A percentile compares a stretch with the other conserved stretches of the same genome.
Evolutionary conservation across 2,113 vertebrate species (phyloP).

Genomic region (Corvus cornix): DNA sequence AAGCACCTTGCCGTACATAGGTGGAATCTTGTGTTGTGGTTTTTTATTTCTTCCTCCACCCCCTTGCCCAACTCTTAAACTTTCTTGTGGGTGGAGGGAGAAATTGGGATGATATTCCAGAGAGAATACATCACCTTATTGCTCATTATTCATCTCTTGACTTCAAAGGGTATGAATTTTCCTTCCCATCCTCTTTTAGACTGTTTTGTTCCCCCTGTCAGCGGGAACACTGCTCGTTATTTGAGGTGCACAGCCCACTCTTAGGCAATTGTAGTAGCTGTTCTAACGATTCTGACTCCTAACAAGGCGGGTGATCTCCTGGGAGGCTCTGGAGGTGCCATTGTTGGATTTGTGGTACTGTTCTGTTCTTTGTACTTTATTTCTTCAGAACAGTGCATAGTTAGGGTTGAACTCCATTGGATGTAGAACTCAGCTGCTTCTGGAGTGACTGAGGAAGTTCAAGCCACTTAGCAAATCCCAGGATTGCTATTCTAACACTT

Average conservation of each 20-base stretch:
- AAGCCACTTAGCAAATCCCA: not conserved
- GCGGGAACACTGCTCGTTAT: not conserved
- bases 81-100: not conserved
- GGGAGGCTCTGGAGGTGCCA: not conserved
- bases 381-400: not conserved
- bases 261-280: not conserved
- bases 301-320: not conserved
- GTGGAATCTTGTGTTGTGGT: not conserved
- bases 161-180: constrained; percentile 3
- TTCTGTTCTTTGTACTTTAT: not conserved
- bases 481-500: not conserved
- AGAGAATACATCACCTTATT: not conserved
- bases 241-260: constrained; percentile 18
- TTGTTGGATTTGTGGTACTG: not conserved
- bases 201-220: constrained; percentile 6
- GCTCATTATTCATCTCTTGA: not conserved
- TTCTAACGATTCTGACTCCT: not conserved
- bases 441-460: not conserved
- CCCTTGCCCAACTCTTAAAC: not conserved
- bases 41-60: not conserved
- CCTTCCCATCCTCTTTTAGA: not conserved
- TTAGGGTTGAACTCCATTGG: not conserved
- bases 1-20: not conserved
- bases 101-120: not conserved
- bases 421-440: not conserved